Conservation (phyloP, 1,140 invertebrate genomes). For the Acromyrmex charruanus region DNA sequence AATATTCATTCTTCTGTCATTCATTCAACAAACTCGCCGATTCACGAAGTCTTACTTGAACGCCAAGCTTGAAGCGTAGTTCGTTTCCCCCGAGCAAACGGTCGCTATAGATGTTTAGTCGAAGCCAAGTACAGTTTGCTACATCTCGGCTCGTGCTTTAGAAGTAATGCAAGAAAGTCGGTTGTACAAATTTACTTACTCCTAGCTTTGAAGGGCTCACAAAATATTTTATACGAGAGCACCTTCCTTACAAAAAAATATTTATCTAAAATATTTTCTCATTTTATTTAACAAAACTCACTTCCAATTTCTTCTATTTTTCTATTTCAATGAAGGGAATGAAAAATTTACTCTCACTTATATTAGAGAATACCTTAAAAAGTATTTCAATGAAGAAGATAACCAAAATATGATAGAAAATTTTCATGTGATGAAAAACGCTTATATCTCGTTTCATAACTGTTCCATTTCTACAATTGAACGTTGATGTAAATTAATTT, state of each 20-base stretch:
- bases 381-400: background rate
- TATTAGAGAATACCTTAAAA: constrained; percentile 1
- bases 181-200: constrained; percentile 50
- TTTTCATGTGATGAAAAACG: background rate
- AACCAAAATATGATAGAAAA: constrained; percentile 17
- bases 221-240: constrained; percentile 55
- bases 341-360: background rate
- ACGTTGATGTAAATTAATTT: constrained; percentile 27
- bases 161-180: constrained; percentile 54
- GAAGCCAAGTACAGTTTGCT: constrained; percentile 49
- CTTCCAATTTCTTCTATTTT: constrained; percentile 23
- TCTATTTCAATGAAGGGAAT: background rate
- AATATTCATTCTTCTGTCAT: constrained; percentile 26
- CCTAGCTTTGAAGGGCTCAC: constrained; percentile 31
- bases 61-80: constrained; percentile 11
- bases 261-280: constrained; percentile 49
- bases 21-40: constrained; percentile 32
- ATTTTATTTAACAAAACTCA: constrained; percentile 31
- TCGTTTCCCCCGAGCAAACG: constrained; percentile 51
- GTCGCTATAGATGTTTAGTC: constrained; percentile 50
- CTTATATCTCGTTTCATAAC: background rate
- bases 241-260: constrained; percentile 37
- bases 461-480: constrained; percentile 15
- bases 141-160: constrained; percentile 38
- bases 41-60: constrained; percentile 17